Evolutionary conservation across 2,113 vertebrate genomes (phyloP), one percentile per base, ranked within the genome.

Genomic region (Suncus etruscus): DNA sequence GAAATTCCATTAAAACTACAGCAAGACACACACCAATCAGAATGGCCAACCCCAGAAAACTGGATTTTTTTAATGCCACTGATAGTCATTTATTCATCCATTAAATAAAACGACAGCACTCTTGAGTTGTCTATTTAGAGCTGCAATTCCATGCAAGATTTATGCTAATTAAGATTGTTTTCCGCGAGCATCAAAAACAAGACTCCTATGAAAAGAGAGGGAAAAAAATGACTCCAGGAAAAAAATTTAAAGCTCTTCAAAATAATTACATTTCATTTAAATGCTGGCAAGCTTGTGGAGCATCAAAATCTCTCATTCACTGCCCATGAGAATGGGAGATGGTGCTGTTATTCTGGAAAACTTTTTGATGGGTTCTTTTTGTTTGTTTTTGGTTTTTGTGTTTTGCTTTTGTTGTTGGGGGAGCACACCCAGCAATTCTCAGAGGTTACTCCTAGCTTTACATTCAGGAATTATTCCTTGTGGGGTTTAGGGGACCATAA

Each of bases 21-120:
- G 39, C 39, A 70, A 68, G 8, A 32, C 8, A 16, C 16, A 9
- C 83, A 58, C 31, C 78, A 72, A 25, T 15, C 20, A 61, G 39
- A 74, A 63, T 63, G 75, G 68, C 48, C 87, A 47, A 32, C 51
- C 22, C 48, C 54, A 73, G 54, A 85, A 51, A 2, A 54, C n/a
- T 69, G 68, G n/a, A 69, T 16, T 70, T 31, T 70, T 39, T 54
- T 15, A 54, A 74, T 91, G 89, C 90, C 87, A 89, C 10, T n/a
- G 27, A 87, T 39, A 93, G 22, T 47, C 74, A 94, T 95, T 94
- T 95, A 96, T 94, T 95, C 48, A 92, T 89, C 24, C 16, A 24
- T 69, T 82, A 85, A 61, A 54, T 45, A 76, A 87, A 47, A 87
- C 31, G 10, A 73, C 1, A 70, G 32, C 51, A 72, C 11, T 85